Evolutionary conservation across 1,140 invertebrate genomes (phyloP).

Genomic region (Nasonia longicornis): DNA sequence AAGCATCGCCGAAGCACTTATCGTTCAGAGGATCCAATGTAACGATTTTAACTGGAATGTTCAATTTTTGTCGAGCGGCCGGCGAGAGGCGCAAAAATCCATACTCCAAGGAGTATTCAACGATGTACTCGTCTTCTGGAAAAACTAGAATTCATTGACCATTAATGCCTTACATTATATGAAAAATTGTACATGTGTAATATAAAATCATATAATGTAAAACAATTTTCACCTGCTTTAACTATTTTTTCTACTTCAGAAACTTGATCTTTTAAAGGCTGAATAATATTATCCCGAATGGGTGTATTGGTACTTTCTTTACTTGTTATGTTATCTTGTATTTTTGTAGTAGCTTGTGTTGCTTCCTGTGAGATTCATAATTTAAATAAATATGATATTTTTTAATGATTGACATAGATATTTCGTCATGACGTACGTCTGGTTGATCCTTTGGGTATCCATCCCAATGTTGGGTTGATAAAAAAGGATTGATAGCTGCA

Average conservation of each 20-base stretch:
- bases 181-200: neutral
- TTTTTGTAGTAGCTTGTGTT: slow-evolving; percentile 26
- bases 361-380: slow-evolving; percentile 25
- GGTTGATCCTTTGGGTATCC: slow-evolving; percentile 41
- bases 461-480: slow-evolving; percentile 62
- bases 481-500: slow-evolving; percentile 56
- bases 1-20: slow-evolving; percentile 92
- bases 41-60: slow-evolving; percentile 94
- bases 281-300: slow-evolving; percentile 56
- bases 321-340: slow-evolving; percentile 52
- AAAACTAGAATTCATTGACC: slow-evolving; percentile 71
- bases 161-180: slow-evolving; percentile 30
- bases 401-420: slow-evolving; percentile 5
- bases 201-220: neutral
- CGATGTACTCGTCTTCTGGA: slow-evolving; percentile 94
- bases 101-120: slow-evolving; percentile 98
- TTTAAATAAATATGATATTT: neutral
- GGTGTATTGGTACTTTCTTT: slow-evolving; percentile 51
- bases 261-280: slow-evolving; percentile 63
- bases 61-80: slow-evolving; percentile 83
- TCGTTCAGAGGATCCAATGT: slow-evolving; percentile 90
- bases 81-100: slow-evolving; percentile 93
- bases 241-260: slow-evolving; percentile 67
- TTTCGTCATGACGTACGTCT: neutral
- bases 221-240: slow-evolving; percentile 62